Percentiles rank a stretch among this genome's conserved stretches.
phyloP scores from a whole-genome alignment of 2,113 vertebrate genomes.

The Pardalotus punctatus region DNA sequence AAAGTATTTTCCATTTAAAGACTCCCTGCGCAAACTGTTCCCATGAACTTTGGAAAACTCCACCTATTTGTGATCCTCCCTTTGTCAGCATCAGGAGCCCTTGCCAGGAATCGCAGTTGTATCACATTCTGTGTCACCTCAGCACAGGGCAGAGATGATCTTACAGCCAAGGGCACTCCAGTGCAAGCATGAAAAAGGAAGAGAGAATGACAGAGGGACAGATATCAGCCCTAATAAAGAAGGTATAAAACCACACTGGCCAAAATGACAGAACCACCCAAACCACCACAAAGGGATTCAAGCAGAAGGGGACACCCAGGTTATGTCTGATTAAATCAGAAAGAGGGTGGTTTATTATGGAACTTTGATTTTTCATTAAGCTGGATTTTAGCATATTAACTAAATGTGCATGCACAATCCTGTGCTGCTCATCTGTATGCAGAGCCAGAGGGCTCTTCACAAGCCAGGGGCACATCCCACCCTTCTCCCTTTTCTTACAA shows the following conservation, averaged over 20 bases:
- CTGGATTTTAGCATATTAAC: slow-evolving; percentile 15
- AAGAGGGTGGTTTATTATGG: not conserved
- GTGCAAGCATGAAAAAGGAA: not conserved
- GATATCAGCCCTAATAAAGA: not conserved
- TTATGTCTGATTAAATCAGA: not conserved
- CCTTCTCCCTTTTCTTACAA: not conserved
- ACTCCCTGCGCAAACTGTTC: not conserved
- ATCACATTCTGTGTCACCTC: not conserved
- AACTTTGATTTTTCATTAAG: slow-evolving; percentile 9
- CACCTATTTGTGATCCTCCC: not conserved
- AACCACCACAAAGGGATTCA: not conserved
- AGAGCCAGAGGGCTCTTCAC: not conserved
- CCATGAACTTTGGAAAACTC: not conserved
- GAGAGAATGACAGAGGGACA: not conserved
- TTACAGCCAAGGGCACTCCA: not conserved
- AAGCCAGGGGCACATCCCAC: not conserved
- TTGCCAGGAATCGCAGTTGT: not conserved
- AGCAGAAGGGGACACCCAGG: not conserved
- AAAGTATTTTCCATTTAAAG: not conserved
- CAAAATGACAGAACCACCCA: not conserved
- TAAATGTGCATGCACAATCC: not conserved
- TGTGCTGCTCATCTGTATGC: not conserved
- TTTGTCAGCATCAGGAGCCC: not conserved
- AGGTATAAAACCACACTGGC: not conserved
- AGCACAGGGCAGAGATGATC: not conserved